Evolutionary conservation across 2,113 vertebrate genomes (phyloP), one percentile per base, ranked within the genome.

Genomic region (Coracopsis vasa): DNA sequence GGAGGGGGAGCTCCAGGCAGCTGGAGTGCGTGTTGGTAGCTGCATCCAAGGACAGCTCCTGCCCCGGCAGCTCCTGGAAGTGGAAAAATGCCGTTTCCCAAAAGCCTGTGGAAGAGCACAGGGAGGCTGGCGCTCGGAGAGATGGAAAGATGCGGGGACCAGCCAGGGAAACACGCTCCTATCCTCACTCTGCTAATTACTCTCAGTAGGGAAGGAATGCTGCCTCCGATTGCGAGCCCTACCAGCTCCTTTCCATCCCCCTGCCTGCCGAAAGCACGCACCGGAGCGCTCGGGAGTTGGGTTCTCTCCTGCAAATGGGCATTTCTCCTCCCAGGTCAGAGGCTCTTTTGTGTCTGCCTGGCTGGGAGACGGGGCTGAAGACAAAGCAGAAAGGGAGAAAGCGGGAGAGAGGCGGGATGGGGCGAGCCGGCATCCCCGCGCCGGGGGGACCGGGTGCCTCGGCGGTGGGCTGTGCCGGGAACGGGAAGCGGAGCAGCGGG

Each of bases 301-400:
- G 47, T 7, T 64, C 6, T 15, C 16, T 13, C 16, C 39, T 41
- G 62, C 44, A 90, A 77, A 56, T 2, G 33, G 45, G 23, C 58
- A 72, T 94, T 95, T 94, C 89, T 91, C 77, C 89, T 93, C 71
- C 28, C 82, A 73, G 90, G 90, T 93, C 93, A 88, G 92, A 50
- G 77, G 61, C 82, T 88, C 92, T 96, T 97, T 97, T 96, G 95
- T 95, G 96, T 83, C 85, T 93, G 91, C 85, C 69, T 47, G 39
- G 85, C 95, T 95, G 96, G 90, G 96, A 97, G 97, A 87, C 71
- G 88, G 72, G 96, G 86, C 66, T 54, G 74, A 80, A 87, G 94
- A 97, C 93, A 96, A 96, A 97, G 95, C 86, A 9, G 58, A 74
- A 92, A 83, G 72, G 86, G 74, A 65, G 84, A 64, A 79, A 87